Percentiles rank a stretch among this genome's conserved stretches.
phyloP scores from a whole-genome alignment of 1,140 invertebrate genomes.

The Zaprionus capensis region DNA sequence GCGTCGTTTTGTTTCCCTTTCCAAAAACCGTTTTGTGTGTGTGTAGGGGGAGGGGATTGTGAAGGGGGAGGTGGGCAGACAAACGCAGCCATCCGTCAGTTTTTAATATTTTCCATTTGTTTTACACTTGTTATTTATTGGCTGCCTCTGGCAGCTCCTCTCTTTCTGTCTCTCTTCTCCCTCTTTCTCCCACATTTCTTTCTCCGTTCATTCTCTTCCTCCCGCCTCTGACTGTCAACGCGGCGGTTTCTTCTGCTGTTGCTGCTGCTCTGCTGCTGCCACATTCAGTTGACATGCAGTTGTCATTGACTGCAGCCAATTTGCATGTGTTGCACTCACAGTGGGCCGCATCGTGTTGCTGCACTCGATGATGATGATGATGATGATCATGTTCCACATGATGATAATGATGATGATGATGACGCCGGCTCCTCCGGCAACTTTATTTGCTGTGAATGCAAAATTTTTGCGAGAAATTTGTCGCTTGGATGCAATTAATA shows the following conservation, averaged over 20 bases:
- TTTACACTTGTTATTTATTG: conserved; percentile 70
- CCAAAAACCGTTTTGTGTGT: conserved; percentile 17
- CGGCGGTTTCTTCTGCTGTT: conserved; percentile 18
- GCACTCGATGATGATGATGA: background rate
- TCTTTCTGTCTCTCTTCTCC: background rate
- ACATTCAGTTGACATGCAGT: conserved; percentile 61
- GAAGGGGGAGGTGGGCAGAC: conserved; percentile 16
- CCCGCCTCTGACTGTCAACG: background rate
- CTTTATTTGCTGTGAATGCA: conserved; percentile 67
- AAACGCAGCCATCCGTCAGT: conserved; percentile 69
- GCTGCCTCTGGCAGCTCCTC: conserved; percentile 17
- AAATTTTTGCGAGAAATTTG: conserved; percentile 59
- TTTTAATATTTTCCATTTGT: conserved; percentile 80
- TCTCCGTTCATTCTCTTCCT: background rate
- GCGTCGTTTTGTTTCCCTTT: conserved; percentile 38
- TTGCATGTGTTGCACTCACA: conserved; percentile 41
- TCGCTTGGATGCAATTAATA: conserved; percentile 78
- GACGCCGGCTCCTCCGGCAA: conserved; percentile 52
- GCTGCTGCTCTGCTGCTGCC: conserved; percentile 12
- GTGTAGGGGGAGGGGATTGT: background rate
- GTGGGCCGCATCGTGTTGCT: conserved; percentile 24
- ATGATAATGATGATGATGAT: conserved; percentile 28
- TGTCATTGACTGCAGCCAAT: conserved; percentile 65
- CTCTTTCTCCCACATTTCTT: conserved; percentile 6
- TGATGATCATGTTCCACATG: conserved; percentile 12